A percentile compares a stretch with the other conserved stretches of the same genome.
Conservation (phyloP, 2,797 vertebrate genomes). For the Coccyzus lansbergi region DNA sequence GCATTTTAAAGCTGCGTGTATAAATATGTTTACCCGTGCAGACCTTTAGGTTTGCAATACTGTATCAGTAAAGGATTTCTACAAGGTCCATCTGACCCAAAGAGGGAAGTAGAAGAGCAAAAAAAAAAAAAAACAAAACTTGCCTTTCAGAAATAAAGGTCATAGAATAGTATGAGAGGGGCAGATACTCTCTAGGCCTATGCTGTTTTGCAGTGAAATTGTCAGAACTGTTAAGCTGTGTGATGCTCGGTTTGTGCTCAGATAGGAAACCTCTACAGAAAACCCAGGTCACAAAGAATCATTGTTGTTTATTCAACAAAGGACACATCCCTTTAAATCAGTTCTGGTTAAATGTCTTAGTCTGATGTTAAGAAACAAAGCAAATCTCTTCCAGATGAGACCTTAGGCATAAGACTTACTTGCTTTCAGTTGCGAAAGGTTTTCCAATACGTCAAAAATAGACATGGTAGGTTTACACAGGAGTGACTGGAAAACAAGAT, state of each 20-base stretch:
- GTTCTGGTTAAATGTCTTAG: background rate
- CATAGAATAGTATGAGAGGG: background rate
- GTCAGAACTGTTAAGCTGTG: background rate
- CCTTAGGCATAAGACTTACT: background rate
- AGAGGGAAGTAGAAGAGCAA: background rate
- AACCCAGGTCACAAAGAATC: background rate
- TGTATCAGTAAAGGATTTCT: background rate
- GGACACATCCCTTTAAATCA: background rate
- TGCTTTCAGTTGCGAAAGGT: background rate
- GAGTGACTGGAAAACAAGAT: background rate
- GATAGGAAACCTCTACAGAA: background rate
- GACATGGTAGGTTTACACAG: background rate
- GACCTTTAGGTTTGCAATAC: slow-evolving; percentile 10
- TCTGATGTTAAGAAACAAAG: background rate
- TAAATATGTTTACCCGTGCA: slow-evolving; percentile 27
- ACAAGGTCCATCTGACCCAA: background rate
- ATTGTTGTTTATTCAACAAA: background rate
- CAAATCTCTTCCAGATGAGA: background rate
- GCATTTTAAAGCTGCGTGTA: slow-evolving; percentile 37
- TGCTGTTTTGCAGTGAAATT: background rate
- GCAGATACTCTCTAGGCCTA: background rate
- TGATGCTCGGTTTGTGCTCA: background rate
- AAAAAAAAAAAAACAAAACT: background rate
- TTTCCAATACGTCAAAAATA: background rate
- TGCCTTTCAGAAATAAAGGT: background rate